A percentile compares a stretch with the other conserved stretches of the same genome.
These are phyloP conservation scores for Drosophila lacteicornis DNA, from an alignment of 1,140 invertebrate species.

Conservation along the genomic window DNA sequence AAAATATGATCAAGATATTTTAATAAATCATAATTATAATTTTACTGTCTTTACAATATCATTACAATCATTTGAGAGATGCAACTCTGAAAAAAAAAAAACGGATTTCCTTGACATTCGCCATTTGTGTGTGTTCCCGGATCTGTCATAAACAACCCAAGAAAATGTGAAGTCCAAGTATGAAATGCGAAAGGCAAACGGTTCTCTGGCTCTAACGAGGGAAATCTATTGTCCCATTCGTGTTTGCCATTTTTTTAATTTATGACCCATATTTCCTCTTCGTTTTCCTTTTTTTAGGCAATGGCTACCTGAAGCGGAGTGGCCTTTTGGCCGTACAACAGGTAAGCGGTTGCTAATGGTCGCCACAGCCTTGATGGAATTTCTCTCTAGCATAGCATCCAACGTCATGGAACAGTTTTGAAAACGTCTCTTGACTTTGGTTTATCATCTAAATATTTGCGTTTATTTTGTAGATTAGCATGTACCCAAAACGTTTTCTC, in stretches of 20 bases:
- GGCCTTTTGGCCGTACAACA: constrained; percentile 15
- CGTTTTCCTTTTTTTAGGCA: constrained; percentile 26
- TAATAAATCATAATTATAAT: background rate
- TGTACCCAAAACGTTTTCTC: constrained; percentile 65
- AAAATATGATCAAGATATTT: background rate
- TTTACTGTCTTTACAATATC: background rate
- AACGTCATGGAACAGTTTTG: constrained; percentile 78
- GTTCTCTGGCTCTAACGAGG: constrained; percentile 20
- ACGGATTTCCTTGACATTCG: constrained; percentile 15
- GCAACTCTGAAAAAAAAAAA: background rate
- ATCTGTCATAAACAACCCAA: constrained; percentile 36
- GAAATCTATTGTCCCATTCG: constrained; percentile 55
- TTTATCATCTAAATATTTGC: constrained; percentile 74
- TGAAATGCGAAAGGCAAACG: constrained; percentile 38
- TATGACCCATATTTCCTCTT: constrained; percentile 75
- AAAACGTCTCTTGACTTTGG: constrained; percentile 58
- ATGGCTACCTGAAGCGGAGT: constrained; percentile 55
- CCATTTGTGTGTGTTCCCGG: constrained; percentile 23
- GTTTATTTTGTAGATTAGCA: constrained; percentile 79
- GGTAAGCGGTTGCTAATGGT: constrained; percentile 32
- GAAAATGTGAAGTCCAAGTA: constrained; percentile 17
- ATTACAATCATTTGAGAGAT: constrained; percentile 1
- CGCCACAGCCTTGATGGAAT: constrained; percentile 42
- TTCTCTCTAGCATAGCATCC: constrained; percentile 22
- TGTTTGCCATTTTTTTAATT: constrained; percentile 62